A percentile compares a stretch with the other conserved stretches of the same genome.
Conservation (phyloP, 2,113 vertebrate genomes). For the Rhea americana region DNA sequence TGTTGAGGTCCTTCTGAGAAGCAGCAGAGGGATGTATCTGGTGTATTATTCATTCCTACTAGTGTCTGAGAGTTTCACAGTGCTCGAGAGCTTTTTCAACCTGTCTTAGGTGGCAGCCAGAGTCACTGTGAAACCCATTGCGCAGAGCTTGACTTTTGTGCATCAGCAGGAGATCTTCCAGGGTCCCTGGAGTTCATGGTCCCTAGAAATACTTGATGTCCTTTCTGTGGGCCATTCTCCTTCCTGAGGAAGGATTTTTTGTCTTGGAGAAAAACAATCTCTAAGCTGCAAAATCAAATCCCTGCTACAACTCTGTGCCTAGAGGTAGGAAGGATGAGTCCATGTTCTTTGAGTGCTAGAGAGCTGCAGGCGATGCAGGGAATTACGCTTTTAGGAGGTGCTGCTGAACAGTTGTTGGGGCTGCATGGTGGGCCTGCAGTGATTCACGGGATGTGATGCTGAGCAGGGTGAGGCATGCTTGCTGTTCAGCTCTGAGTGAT, state of each 20-base stretch:
- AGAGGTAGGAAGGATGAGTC: background rate
- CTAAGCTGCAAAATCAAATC: background rate
- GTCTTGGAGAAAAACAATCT: background rate
- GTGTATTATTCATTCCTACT: background rate
- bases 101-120: background rate
- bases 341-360: background rate
- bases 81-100: background rate
- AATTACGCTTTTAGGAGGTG: background rate
- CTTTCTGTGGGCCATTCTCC: background rate
- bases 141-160: background rate
- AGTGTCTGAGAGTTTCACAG: background rate
- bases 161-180: background rate
- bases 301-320: background rate
- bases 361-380: background rate
- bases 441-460: fast-evolving
- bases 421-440: background rate
- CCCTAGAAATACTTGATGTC: background rate
- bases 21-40: background rate
- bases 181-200: no score
- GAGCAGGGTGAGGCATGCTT: background rate
- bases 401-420: fast-evolving
- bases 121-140: background rate
- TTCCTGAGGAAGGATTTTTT: background rate
- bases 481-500: background rate
- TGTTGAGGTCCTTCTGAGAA: background rate